Percentiles rank a stretch among this genome's conserved stretches.
Evolutionary conservation across 1,140 invertebrate species (phyloP).

Genomic region (Drosophila pectinifera): DNA sequence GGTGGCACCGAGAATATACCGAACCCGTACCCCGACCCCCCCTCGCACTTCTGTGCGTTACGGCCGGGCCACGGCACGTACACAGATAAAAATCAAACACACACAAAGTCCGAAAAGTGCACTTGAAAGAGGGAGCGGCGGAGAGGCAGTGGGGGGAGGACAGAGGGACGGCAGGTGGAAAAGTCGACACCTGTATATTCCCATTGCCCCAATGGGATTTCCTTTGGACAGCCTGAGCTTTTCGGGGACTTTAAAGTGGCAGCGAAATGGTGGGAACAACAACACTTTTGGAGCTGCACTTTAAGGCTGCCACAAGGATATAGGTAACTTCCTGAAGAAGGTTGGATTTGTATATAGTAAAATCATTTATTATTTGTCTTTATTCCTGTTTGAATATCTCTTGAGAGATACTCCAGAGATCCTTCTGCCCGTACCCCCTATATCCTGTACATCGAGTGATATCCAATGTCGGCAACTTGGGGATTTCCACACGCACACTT

Average conservation of each 20-base stretch:
- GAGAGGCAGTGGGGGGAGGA: neutral
- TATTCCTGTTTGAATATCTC: too few species aligned
- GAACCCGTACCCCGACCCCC: neutral
- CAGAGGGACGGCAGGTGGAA: neutral
- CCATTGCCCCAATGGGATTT: conserved; percentile 1
- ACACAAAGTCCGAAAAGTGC: conserved; percentile 61
- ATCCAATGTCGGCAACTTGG: conserved; percentile 38
- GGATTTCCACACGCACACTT: conserved; percentile 28
- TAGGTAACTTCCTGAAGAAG: too few species aligned
- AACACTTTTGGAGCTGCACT: neutral
- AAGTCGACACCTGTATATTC: conserved; percentile 38
- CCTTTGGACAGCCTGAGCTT: conserved; percentile 3
- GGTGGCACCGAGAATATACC: neutral
- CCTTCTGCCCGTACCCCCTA: neutral
- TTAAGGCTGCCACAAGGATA: neutral
- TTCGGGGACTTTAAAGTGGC: conserved; percentile 11
- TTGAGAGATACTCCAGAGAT: too few species aligned
- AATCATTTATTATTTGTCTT: too few species aligned
- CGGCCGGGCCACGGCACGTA: conserved; percentile 63
- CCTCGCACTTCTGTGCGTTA: conserved; percentile 38
- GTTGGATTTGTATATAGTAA: too few species aligned
- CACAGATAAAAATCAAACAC: conserved; percentile 76
- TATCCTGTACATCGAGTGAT: conserved; percentile 34
- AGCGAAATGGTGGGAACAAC: neutral
- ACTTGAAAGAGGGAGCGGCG: conserved; percentile 11